These are phyloP conservation scores for Lasioglossum vierecki DNA, from an alignment of 2,888 invertebrate genomes.

Conservation along the genomic window DNA sequence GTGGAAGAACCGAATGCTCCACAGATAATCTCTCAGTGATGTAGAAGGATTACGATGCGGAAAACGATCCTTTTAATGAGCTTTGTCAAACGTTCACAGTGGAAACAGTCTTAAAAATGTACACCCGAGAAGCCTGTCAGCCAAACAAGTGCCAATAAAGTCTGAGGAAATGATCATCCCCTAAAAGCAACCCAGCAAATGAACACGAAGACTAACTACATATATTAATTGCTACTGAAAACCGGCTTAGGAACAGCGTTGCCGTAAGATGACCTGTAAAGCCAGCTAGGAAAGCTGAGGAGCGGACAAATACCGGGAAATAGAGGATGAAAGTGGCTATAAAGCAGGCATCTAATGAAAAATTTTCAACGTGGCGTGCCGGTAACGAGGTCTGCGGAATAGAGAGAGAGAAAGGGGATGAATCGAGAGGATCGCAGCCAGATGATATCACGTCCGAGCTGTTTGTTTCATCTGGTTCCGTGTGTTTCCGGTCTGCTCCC, in stretches of 20 bases:
- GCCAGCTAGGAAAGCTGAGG: background rate
- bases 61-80: background rate
- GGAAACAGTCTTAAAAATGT: background rate
- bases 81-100: background rate
- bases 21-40: background rate
- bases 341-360: conserved; percentile 18
- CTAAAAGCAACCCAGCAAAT: background rate
- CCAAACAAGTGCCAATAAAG: background rate
- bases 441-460: conserved; percentile 39
- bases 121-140: background rate
- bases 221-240: background rate
- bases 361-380: background rate
- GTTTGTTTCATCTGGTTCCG: conserved; percentile 42
- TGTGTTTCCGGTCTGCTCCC: conserved; percentile 45
- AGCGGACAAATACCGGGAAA: background rate
- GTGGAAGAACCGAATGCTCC: background rate
- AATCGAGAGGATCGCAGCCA: conserved; percentile 2
- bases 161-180: background rate
- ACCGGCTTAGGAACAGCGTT: background rate
- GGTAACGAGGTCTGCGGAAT: background rate
- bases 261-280: background rate
- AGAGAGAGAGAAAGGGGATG: conserved; percentile 9
- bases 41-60: background rate
- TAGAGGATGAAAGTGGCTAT: background rate
- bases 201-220: background rate